A percentile compares a stretch with the other conserved stretches of the same genome.
These are phyloP conservation scores for Dascyllus trimaculatus DNA, from an alignment of 2,113 vertebrate genomes.

Conservation along the genomic window DNA sequence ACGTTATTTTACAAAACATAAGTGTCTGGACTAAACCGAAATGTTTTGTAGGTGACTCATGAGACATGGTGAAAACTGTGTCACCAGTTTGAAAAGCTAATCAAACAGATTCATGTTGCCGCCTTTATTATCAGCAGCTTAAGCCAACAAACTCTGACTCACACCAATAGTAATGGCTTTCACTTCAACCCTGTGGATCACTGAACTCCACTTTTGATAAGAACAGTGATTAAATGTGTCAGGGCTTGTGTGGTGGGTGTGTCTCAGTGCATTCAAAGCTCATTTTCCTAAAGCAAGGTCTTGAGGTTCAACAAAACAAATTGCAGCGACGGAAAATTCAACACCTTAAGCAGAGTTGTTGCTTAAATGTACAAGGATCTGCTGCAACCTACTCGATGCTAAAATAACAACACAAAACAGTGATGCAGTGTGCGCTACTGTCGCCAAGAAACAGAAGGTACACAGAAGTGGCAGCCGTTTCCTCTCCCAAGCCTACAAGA, in stretches of 20 bases:
- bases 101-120: background rate
- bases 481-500: background rate
- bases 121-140: background rate
- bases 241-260: conserved; percentile 17
- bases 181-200: conserved; percentile 3
- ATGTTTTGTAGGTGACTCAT: background rate
- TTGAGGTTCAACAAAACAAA: background rate
- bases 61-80: background rate
- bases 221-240: conserved; percentile 2
- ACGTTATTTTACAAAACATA: too few species aligned
- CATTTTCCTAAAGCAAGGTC: background rate
- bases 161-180: background rate
- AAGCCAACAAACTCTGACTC: conserved; percentile 31
- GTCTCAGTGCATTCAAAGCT: conserved; percentile 5
- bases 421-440: too few species aligned
- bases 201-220: background rate
- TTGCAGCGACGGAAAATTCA: background rate
- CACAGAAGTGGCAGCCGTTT: background rate
- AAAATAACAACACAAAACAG: too few species aligned
- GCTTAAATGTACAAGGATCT: background rate
- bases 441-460: background rate
- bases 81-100: background rate
- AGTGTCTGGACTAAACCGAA: background rate
- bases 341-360: background rate
- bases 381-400: background rate